Base-by-base conservation (phyloP, 1,140 invertebrate species). In the Philaenus spumarius region DNA sequence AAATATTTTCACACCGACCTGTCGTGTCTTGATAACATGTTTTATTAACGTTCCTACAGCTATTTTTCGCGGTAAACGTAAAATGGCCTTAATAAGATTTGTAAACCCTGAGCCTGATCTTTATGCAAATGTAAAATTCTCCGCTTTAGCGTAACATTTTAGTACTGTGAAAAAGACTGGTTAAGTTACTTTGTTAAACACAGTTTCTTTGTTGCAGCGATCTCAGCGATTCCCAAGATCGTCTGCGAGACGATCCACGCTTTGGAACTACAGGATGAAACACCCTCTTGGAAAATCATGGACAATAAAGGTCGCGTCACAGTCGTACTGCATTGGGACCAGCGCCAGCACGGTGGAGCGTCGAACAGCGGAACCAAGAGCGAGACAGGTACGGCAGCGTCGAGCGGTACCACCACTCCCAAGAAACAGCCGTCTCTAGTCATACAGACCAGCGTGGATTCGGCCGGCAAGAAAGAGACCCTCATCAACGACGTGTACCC, bases 271-370 rank as follows among this genome's bases (percentile, higher is more conserved):
- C 90, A 93, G 78, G 88, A 94, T 90, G 91, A 93, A 75, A 90
- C 89, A 69, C 90, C 91, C 66, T 93, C 90, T 75, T 95, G 92
- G 92, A 94, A 94, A 77, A 93, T 95, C 79, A 93, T 93, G 89
- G 91, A 95, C 82, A 93, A 93, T 82, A 89, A 93, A 78, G 89
- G 90, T 69, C 84, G 90, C 72, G 88, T 95, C 76, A 94, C 92
- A 67, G 89, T 95, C 74, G 90, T 94, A 66, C 78, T 94, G 70
- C 89, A 93, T 75, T 93, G 91, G 90, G 89, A 93, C 79, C 90
- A 79, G 71, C 80, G 78, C 64, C 78, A 74, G 60, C 72, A 72
- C 60, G 75, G 79, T 71, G n/a, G n/a, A n/a, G n/a, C n/a, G n/a
- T n/a, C n/a, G n/a, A n/a, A n/a, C n/a, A 72, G 69, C 73, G 73